Percentiles rank a stretch among this genome's conserved stretches.
Conservation (phyloP, 2,888 invertebrate genomes). For the Calliscelio sp. region DNA sequence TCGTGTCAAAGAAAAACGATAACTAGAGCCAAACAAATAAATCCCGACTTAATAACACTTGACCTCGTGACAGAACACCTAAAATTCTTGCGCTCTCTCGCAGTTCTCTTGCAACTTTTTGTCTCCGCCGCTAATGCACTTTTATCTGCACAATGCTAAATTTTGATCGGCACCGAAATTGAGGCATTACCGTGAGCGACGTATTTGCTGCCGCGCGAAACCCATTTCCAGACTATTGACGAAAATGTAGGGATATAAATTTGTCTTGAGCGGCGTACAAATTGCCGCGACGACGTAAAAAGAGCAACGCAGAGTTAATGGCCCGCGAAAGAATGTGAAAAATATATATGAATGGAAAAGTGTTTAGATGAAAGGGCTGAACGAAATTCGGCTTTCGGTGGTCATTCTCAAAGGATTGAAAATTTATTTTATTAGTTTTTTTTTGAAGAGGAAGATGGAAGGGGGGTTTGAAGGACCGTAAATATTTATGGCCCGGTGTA, state of each 20-base stretch:
- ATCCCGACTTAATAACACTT: slow-evolving; percentile 38
- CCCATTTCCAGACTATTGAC: slow-evolving; percentile 67
- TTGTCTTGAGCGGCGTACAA: slow-evolving; percentile 68
- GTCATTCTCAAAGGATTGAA: too few species aligned
- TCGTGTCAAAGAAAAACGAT: background rate
- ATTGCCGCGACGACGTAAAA: slow-evolving; percentile 47
- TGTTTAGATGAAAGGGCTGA: slow-evolving; percentile 61
- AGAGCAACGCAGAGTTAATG: slow-evolving; percentile 52
- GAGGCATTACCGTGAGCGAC: slow-evolving; percentile 61
- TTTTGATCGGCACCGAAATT: slow-evolving; percentile 61
- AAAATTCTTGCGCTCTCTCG: slow-evolving; percentile 34
- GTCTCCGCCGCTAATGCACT: slow-evolving; percentile 61
- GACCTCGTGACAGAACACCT: slow-evolving; percentile 21
- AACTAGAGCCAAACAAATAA: slow-evolving; percentile 27
- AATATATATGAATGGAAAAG: slow-evolving; percentile 56
- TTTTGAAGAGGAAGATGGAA: too few species aligned
- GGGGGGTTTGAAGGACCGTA: slow-evolving; percentile 17
- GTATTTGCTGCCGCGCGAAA: slow-evolving; percentile 43
- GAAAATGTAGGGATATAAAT: slow-evolving; percentile 68
- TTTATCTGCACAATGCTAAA: slow-evolving; percentile 56
- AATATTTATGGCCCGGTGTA: slow-evolving; percentile 47
- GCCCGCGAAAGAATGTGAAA: slow-evolving; percentile 53
- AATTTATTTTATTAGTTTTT: too few species aligned
- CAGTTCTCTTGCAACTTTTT: too few species aligned
- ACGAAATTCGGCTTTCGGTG: slow-evolving; percentile 35